Evolutionary conservation across 2,888 invertebrate genomes (phyloP), one percentile per base, ranked within the genome.

Genomic region (Scaptodrosophila latifasciaeformis): DNA sequence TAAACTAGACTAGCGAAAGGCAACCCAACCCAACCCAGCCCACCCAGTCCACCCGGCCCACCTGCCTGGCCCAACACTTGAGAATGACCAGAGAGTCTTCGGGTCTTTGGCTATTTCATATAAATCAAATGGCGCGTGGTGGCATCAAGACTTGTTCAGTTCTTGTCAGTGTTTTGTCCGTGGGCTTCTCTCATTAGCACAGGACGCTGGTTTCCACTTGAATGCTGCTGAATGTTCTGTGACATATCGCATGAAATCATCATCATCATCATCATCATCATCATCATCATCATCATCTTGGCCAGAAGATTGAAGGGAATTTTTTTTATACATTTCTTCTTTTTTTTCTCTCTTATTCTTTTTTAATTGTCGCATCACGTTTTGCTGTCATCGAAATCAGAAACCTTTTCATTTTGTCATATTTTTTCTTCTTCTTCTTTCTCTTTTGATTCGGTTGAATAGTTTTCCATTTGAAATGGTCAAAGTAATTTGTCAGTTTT

Each of bases 191-290:
- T 31, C 44, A 15, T 40, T 45, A 54, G 59, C 24, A 62, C 48
- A 54, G 59, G 54, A 15, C 47, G 31, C 44, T 34, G 12, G 37
- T 24, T 27, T 39, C 46, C 15, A 83, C 77, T 65, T 62, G 82
- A 83, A 65, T 76, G 67, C 70, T 60, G 62, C 63, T 68, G 82
- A 83, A 81, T 82, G 70, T 70, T 61, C 83, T 81, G 77, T 81
- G 82, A 83, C 83, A 72, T 79, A 75, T 74, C 70, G 48, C 53
- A 37, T 43, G 47, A n/a, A n/a, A 76, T 77, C 70, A 43, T 31
- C 49, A 30, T 49, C 30, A 54, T 35, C 59, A 60, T 46, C 60
- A 60, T 53, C 54, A 52, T 52, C 65, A 15, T 19, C 42, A 42
- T 19, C 42, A 42, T 19, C 42, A 42, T 19, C 42, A 42, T 19